Conservation (phyloP, 2,797 vertebrate genomes). For the Pipistrellus pygmaeus region DNA sequence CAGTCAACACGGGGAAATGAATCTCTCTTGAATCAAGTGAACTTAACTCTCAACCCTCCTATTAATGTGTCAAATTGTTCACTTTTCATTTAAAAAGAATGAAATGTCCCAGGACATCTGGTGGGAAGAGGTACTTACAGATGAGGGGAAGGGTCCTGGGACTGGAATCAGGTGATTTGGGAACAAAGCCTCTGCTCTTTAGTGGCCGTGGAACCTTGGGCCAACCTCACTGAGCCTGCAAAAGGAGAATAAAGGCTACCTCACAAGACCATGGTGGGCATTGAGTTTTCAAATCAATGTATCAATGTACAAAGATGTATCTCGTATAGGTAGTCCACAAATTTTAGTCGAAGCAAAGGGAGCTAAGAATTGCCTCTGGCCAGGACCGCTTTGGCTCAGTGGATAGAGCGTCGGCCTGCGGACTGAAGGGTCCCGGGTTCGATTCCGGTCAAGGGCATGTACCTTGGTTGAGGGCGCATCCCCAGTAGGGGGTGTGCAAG, state of each 20-base stretch:
- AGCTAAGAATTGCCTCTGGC: background rate
- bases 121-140: background rate
- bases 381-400: too few relatives aligned
- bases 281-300: background rate
- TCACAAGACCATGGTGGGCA: background rate
- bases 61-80: background rate
- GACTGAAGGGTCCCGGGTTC: too few relatives aligned
- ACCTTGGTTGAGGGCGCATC: too few relatives aligned
- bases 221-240: background rate
- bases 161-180: background rate
- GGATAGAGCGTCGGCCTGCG: too few relatives aligned
- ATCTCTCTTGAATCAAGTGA: background rate
- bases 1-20: slow-evolving; percentile 16
- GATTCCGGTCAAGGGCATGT: too few relatives aligned
- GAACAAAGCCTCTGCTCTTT: background rate
- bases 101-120: background rate
- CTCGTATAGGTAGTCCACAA: background rate
- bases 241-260: background rate
- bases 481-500: too few relatives aligned
- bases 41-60: background rate
- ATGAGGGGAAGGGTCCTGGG: background rate
- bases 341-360: background rate
- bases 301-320: background rate
- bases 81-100: slow-evolving; percentile 13
- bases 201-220: background rate